Percentiles rank a stretch among this genome's conserved stretches.
Evolutionary conservation across 1,140 invertebrate species (phyloP).

Genomic region (Drosophila ficusphila): DNA sequence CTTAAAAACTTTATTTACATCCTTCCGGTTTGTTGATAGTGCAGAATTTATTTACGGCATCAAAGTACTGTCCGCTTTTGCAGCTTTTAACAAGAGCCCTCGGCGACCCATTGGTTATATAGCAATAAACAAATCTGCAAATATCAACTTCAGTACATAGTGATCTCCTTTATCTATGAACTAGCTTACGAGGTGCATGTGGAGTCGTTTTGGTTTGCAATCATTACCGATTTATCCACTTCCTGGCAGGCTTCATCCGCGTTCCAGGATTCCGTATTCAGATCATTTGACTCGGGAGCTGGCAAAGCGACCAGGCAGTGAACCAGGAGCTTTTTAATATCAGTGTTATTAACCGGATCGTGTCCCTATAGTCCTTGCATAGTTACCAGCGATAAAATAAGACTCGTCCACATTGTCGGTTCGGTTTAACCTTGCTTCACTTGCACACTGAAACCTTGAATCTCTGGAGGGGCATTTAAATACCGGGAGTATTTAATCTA

Average conservation of each 20-base stretch:
- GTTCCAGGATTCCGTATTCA: conserved; percentile 15
- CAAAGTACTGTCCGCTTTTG: not conserved
- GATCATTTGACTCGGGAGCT: not conserved
- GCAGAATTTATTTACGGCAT: not conserved
- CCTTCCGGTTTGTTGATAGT: not conserved
- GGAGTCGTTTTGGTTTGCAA: conserved; percentile 37
- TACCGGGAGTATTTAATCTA: conserved; percentile 22
- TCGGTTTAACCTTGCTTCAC: conserved; percentile 12
- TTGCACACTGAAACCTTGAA: conserved; percentile 30
- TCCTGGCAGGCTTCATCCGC: conserved; percentile 14
- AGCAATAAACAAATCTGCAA: conserved; percentile 16
- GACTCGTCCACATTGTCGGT: conserved; percentile 18
- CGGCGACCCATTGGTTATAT: not conserved
- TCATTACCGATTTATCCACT: not conserved
- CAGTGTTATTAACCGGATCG: not conserved
- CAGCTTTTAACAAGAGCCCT: conserved; percentile 11
- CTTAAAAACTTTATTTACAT: conserved; percentile 9
- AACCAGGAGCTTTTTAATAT: conserved; percentile 1
- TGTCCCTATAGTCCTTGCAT: not conserved
- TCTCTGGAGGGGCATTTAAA: conserved; percentile 9
- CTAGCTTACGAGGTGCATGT: conserved; percentile 37
- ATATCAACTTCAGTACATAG: not conserved
- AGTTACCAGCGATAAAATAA: conserved; percentile 28
- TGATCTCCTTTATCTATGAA: too few species aligned
- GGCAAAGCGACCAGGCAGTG: conserved; percentile 4